Conservation (phyloP, 2,797 vertebrate species). For the Echeneis naucrates region DNA sequence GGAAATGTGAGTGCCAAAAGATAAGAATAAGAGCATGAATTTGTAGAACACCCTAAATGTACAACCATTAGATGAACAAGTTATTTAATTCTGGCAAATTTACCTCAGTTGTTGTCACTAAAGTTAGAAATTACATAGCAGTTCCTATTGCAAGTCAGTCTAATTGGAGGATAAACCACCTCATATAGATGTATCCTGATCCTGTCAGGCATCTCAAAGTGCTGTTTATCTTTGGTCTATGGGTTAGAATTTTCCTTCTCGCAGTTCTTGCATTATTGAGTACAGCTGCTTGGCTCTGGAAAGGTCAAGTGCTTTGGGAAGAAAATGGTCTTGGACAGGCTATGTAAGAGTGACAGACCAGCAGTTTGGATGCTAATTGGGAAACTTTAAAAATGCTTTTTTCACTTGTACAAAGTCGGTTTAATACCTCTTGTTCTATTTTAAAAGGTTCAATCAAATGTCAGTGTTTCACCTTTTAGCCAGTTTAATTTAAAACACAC, state of each 20-base stretch:
- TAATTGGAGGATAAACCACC: conserved; percentile 5
- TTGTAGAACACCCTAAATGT: neutral
- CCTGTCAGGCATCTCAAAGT: conserved; percentile 13
- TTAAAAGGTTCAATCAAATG: neutral
- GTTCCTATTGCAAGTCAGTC: neutral
- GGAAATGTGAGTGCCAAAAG: conserved; percentile 14
- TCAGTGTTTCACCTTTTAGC: neutral
- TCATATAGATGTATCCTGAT: conserved; percentile 10
- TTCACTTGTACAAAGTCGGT: neutral
- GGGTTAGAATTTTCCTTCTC: neutral
- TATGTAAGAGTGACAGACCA: neutral
- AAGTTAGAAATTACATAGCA: neutral
- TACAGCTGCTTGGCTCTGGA: neutral
- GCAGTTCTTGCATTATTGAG: conserved; percentile 24
- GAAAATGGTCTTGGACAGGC: neutral
- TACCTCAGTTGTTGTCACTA: neutral
- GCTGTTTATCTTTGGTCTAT: conserved; percentile 27
- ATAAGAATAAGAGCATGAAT: neutral
- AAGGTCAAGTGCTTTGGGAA: conserved; percentile 19
- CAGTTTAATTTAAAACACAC: neutral
- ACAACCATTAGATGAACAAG: neutral
- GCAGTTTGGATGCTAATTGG: neutral
- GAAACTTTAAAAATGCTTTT: neutral
- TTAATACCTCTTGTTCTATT: neutral
- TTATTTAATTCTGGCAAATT: neutral